Conservation (phyloP, 2,888 invertebrate genomes). For the Eristalis arbustorum region DNA sequence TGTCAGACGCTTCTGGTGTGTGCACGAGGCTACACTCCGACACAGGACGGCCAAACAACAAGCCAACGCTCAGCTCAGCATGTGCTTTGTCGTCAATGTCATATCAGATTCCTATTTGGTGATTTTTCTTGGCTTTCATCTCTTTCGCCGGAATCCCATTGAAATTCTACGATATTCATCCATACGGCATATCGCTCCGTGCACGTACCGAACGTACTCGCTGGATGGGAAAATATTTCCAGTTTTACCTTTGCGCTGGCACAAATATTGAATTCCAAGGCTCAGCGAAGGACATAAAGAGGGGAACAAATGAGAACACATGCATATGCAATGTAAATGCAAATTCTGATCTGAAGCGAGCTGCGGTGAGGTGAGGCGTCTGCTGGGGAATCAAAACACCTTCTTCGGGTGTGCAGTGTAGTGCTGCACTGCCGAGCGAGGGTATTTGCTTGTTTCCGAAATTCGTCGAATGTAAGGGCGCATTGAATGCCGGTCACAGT, state of each 20-base stretch:
- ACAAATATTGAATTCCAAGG: constrained; percentile 25
- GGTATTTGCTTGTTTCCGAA: not conserved
- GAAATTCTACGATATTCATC: not conserved
- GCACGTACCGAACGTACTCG: not conserved
- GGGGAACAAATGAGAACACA: constrained; percentile 26
- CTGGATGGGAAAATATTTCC: not conserved
- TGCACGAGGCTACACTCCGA: not conserved
- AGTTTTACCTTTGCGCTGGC: constrained; percentile 25
- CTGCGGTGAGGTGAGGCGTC: not conserved
- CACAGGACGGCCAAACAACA: not conserved
- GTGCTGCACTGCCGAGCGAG: not conserved
- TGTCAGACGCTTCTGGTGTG: constrained; percentile 33
- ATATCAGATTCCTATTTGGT: constrained; percentile 30
- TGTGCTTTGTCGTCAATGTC: constrained; percentile 16
- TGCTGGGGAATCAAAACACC: not conserved
- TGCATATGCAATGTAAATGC: constrained; percentile 34
- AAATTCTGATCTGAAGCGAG: constrained; percentile 5
- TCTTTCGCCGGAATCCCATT: constrained; percentile 10
- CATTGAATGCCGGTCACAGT: not conserved
- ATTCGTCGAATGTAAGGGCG: not conserved
- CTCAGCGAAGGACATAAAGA: constrained; percentile 9
- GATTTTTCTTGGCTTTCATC: constrained; percentile 9
- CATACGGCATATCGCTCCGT: not conserved
- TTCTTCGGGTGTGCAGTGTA: not conserved
- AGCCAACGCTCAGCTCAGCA: not conserved